Percentiles rank a stretch among this genome's conserved stretches.
These are phyloP conservation scores for Chlorodrepanis virens DNA, from an alignment of 2,113 vertebrate genomes.

Conservation along the genomic window DNA sequence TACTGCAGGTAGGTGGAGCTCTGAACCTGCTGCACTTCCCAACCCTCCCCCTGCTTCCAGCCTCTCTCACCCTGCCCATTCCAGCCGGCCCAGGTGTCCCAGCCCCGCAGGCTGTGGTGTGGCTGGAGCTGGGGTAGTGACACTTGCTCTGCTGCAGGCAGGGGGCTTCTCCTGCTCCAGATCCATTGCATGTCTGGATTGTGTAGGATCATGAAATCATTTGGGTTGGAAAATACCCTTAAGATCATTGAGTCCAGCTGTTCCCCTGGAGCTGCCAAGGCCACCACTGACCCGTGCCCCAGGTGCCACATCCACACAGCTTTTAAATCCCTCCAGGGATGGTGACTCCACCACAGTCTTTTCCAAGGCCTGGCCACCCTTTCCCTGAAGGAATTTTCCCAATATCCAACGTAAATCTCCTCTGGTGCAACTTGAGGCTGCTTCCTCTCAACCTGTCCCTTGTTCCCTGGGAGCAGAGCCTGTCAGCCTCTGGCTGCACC, in stretches of 20 bases:
- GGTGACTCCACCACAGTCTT: neutral
- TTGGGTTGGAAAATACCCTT: neutral
- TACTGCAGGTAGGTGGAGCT: conserved; percentile 92
- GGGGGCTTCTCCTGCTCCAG: neutral
- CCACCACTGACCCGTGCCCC: neutral
- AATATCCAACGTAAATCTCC: neutral
- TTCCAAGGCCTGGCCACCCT: neutral
- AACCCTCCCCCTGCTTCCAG: neutral
- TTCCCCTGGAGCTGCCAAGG: neutral
- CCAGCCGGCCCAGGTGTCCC: neutral
- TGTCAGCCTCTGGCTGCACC: rapidly evolving
- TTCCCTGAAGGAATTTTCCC: neutral
- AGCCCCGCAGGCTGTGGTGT: neutral
- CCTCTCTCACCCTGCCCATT: neutral
- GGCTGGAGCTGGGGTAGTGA: neutral
- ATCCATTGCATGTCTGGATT: rapidly evolving
- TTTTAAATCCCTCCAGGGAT: neutral
- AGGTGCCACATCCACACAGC: too few relatives aligned
- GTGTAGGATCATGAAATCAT: rapidly evolving
- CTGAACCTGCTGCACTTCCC: neutral
- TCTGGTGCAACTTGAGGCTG: neutral
- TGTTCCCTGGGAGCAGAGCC: neutral
- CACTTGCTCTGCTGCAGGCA: neutral
- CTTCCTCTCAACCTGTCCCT: neutral
- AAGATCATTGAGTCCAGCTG: rapidly evolving